A percentile compares a stretch with the other conserved stretches of the same genome.
These are phyloP conservation scores for Lochmaea capreae DNA, from an alignment of 2,888 invertebrate genomes.

Conservation along the genomic window DNA sequence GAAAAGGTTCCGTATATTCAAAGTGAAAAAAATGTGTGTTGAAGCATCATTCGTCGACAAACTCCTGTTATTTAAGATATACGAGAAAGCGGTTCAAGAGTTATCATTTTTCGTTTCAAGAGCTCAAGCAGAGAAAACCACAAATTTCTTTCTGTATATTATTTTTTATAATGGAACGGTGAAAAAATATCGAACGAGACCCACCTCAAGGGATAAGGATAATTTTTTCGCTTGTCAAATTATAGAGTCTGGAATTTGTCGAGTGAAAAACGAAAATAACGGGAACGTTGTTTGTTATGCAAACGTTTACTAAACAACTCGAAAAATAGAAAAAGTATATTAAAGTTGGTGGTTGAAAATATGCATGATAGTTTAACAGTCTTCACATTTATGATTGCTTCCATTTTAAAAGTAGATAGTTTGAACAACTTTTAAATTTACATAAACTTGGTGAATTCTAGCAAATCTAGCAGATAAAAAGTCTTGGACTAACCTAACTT, in stretches of 20 bases:
- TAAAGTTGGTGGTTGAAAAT: neutral
- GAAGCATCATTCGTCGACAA: neutral
- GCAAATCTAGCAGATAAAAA: too few species aligned
- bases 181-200: too few species aligned
- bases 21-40: neutral
- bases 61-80: neutral
- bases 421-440: too few species aligned
- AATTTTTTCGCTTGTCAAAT: neutral
- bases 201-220: neutral
- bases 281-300: neutral
- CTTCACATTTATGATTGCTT: neutral
- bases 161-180: neutral
- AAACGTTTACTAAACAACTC: neutral
- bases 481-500: too few species aligned
- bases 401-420: too few species aligned
- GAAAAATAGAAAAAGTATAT: neutral
- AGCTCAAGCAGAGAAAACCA: neutral
- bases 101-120: constrained; percentile 5
- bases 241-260: neutral
- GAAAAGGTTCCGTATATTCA: neutral
- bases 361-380: neutral
- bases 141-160: neutral
- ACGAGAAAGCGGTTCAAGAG: constrained; percentile 2
- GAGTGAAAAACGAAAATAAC: neutral
- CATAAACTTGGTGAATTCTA: too few species aligned